These are phyloP conservation scores for Cantharis lateralis DNA, from an alignment of 2,888 invertebrate genomes.

Conservation along the genomic window DNA sequence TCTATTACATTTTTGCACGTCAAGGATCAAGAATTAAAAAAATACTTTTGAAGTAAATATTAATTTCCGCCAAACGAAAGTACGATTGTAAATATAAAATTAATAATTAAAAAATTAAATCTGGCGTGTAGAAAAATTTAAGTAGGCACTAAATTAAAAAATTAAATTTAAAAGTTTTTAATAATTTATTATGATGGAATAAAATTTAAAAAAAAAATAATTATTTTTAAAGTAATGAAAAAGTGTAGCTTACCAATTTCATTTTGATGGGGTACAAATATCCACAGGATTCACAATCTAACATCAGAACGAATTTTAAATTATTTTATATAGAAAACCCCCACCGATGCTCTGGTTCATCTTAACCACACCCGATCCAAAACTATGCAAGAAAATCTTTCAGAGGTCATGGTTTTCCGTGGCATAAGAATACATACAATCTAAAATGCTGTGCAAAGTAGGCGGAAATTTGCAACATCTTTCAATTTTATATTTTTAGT, in stretches of 20 bases:
- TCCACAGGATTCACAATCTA: not conserved
- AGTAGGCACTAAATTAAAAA: no score
- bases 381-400: constrained; percentile 31
- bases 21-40: no score
- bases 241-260: not conserved
- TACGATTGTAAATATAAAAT: no score
- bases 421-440: not conserved
- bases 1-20: no score
- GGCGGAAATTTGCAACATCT: not conserved
- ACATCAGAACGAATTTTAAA: not conserved
- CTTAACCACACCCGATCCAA: constrained; percentile 45
- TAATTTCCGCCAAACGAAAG: no score
- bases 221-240: no score
- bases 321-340: constrained; percentile 42
- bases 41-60: no score
- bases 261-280: not conserved
- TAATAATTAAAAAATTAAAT: no score
- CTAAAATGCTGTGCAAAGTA: not conserved
- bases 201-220: no score
- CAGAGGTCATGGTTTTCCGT: constrained; percentile 32
- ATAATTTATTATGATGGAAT: no score
- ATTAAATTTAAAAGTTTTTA: no score
- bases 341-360: constrained; percentile 43
- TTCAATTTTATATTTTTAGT: not conserved
- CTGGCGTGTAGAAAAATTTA: no score